Base-by-base conservation (phyloP, 2,888 invertebrate species). In the Lasioglossum oenotherae region DNA sequence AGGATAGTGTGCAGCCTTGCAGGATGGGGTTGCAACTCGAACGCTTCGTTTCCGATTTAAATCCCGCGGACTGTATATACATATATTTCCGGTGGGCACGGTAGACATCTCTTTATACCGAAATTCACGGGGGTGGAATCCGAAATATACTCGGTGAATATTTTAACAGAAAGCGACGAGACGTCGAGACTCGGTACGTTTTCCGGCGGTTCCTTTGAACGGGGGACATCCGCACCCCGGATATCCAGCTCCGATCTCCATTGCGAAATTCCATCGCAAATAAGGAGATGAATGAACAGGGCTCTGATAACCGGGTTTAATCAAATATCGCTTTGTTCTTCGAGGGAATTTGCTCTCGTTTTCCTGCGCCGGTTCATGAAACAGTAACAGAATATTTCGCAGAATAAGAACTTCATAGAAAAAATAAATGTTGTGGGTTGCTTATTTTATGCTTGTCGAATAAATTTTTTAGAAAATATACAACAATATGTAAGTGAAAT, bases 51-150 rank as follows among this genome's bases (percentile, higher is more conserved):
- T 60, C 46, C 72, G 72, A 46, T 46, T 73, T 46, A 73, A 73
- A 73, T 73, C 72, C 72, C 46, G 14, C 27, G 27, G 27, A 27
- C 44, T 73, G 67, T 35, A 67, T 19, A 71, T 44, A 44, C 41
- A n/a, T 53, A 73, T 46, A 73, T 73, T 73, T 73, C 72, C 41
- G 27, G 60, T 14, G 60, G 27, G 60, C 27, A 60, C 60, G 60
- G 27, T 14, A 14, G 44, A 12, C 27, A n/a, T 44, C 44, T 31
- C 72, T 73, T 73, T 73, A 31, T 31, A 27, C 27, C 27, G 72
- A 73, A 73, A 73, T 73, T 73, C 72, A 46, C 46, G 44, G 44
- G 46, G 27, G 31, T 3, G 27, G 46, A 73, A 73, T 73, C 27
- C 44, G 46, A 46, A 46, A 53, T 23, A 73, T 46, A 73, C 19